A percentile compares a stretch with the other conserved stretches of the same genome.
These are phyloP conservation scores for Pseudanteris insignis DNA, from an alignment of 2,888 invertebrate species.

Conservation along the genomic window DNA sequence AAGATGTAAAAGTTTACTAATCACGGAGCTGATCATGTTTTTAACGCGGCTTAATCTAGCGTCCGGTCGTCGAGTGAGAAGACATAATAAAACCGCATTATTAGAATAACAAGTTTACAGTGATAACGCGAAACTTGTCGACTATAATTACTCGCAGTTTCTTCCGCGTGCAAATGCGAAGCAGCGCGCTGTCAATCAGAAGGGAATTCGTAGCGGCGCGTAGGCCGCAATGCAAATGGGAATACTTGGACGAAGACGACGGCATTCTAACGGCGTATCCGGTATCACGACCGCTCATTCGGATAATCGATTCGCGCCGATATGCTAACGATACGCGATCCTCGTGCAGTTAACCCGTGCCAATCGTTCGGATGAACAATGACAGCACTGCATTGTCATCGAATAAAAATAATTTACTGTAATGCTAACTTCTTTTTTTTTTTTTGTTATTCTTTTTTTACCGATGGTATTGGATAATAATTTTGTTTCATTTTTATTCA, in stretches of 20 bases:
- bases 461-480: too few relatives aligned
- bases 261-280: constrained; percentile 21
- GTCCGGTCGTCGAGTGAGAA: too few relatives aligned
- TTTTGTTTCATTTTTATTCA: too few relatives aligned
- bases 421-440: too few relatives aligned
- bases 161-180: constrained; percentile 5
- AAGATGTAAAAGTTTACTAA: too few relatives aligned
- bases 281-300: constrained; percentile 32
- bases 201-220: constrained; percentile 30
- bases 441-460: too few relatives aligned
- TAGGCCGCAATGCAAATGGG: constrained; percentile 38
- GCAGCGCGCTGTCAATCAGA: constrained; percentile 31
- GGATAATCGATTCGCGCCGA: constrained; percentile 39
- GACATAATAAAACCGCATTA: neutral
- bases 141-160: constrained; percentile 15
- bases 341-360: constrained; percentile 23
- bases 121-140: constrained; percentile 15
- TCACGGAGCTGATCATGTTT: neutral
- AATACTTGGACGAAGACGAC: constrained; percentile 30
- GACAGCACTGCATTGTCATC: too few relatives aligned
- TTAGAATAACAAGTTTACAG: constrained; percentile 10
- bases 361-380: constrained; percentile 22
- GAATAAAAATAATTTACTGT: too few relatives aligned
- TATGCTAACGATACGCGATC: constrained; percentile 27
- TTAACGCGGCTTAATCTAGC: too few relatives aligned